Conservation (phyloP, 2,113 vertebrate species). For the Peromyscus maniculatus region DNA sequence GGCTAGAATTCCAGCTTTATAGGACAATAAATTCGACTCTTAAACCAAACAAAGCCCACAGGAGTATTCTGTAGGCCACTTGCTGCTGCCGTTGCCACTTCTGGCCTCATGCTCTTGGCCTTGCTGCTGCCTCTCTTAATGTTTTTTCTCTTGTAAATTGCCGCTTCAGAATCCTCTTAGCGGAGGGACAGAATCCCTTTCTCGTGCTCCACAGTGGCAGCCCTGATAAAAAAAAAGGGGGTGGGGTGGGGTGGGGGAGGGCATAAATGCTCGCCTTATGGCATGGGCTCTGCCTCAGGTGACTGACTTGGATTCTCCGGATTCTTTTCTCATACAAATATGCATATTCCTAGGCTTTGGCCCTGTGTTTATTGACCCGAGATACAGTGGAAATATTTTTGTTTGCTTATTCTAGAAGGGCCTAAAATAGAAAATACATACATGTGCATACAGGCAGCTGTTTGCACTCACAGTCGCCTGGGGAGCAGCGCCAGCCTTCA, state of each 20-base stretch:
- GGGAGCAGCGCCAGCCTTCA: not conserved
- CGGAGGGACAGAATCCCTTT: conserved; percentile 31
- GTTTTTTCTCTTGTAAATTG: conserved; percentile 44
- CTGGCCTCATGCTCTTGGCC: not conserved
- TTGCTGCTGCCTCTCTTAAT: not conserved
- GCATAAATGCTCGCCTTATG: not conserved
- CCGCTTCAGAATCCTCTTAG: conserved; percentile 55
- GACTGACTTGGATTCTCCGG: not conserved
- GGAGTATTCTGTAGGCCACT: not conserved
- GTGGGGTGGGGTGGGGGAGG: not conserved
- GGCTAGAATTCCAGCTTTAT: conserved; percentile 4
- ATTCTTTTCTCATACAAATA: not conserved
- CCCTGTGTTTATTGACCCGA: conserved; percentile 35
- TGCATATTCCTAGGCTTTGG: conserved; percentile 16
- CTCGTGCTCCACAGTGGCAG: conserved; percentile 18
- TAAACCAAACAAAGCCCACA: not conserved
- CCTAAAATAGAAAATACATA: not conserved
- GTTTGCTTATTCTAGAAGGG: conserved; percentile 48
- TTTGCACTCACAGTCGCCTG: not conserved
- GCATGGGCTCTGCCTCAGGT: not conserved
- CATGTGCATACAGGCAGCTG: not conserved
- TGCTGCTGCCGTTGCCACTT: not conserved
- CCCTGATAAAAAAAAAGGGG: not conserved
- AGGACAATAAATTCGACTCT: conserved; percentile 14
- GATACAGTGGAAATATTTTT: conserved; percentile 29